phyloP scores from a whole-genome alignment of 23 tunicate genomes.

The Ascidia mentula region DNA sequence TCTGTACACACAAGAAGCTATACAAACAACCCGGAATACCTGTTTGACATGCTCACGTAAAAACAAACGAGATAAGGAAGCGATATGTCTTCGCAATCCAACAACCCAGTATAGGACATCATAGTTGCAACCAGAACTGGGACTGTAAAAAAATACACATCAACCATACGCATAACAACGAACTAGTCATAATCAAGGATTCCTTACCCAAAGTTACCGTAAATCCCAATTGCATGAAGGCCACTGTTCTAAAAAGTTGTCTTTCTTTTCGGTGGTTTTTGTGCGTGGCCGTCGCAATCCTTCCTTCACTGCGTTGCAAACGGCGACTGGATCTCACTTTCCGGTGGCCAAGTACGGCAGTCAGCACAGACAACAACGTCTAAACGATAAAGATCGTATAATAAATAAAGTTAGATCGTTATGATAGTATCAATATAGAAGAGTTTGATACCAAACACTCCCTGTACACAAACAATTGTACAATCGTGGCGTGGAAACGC shows the following conservation, averaged over 20 bases:
- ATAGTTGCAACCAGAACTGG: slow-evolving; percentile 32
- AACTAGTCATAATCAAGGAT: background rate
- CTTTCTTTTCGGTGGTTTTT: background rate
- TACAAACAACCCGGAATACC: too few species aligned
- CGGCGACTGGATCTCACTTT: background rate
- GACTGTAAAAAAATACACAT: slow-evolving; percentile 7
- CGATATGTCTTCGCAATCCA: slow-evolving; percentile 32
- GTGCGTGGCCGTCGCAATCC: background rate
- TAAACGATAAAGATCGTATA: too few species aligned
- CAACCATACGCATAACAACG: background rate
- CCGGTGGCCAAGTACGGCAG: background rate
- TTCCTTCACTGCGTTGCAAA: background rate
- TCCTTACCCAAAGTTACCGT: slow-evolving; percentile 25
- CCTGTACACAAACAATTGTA: too few species aligned
- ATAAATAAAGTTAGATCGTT: too few species aligned
- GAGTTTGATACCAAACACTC: too few species aligned
- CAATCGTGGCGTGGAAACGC: too few species aligned
- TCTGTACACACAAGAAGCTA: too few species aligned
- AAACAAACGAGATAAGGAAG: slow-evolving; percentile 36
- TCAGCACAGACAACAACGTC: background rate
- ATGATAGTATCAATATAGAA: too few species aligned
- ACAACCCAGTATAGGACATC: slow-evolving; percentile 11
- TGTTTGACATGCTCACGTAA: slow-evolving; percentile 51
- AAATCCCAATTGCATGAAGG: slow-evolving; percentile 40
- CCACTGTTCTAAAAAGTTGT: slow-evolving; percentile 14